Percentiles rank a stretch among this genome's conserved stretches.
Conservation (phyloP, 2,113 vertebrate genomes). For the Rhinogobius similis region DNA sequence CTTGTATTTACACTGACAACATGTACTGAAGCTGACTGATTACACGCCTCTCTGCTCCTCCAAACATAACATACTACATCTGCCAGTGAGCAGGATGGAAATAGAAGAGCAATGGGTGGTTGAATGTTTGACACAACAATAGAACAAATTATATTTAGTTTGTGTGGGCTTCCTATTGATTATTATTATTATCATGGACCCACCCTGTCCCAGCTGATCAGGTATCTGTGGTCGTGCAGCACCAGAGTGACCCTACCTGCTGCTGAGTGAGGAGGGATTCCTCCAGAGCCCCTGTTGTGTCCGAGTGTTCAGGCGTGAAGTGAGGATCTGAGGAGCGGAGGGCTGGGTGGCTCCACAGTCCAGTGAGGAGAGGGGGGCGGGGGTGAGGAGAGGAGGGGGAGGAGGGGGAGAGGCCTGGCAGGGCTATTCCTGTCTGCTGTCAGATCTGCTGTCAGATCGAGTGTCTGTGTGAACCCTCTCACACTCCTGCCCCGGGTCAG, state of each 20-base stretch:
- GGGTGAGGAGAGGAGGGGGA: conserved; percentile 29
- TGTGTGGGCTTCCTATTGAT: no score
- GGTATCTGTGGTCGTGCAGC: no score
- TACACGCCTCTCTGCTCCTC: no score
- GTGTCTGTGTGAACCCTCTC: conserved; percentile 42
- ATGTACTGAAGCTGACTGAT: no score
- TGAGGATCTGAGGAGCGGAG: background rate
- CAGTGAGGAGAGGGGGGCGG: conserved; percentile 22
- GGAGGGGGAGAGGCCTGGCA: conserved; percentile 14
- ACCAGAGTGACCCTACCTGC: background rate
- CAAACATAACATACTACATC: no score
- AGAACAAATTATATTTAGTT: no score
- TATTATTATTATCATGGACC: no score
- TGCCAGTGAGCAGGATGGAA: no score
- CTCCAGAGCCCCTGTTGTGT: background rate
- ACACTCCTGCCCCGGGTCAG: conserved; percentile 32
- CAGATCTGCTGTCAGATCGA: conserved; percentile 64
- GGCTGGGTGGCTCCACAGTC: conserved; percentile 20
- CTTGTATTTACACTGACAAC: no score
- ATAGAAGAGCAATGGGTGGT: no score
- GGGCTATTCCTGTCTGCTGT: conserved; percentile 70
- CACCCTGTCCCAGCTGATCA: no score
- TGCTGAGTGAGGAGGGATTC: background rate
- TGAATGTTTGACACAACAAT: no score
- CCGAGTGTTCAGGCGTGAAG: background rate